Evolutionary conservation across 2,113 vertebrate species (phyloP).

Genomic region (Rana temporaria): DNA sequence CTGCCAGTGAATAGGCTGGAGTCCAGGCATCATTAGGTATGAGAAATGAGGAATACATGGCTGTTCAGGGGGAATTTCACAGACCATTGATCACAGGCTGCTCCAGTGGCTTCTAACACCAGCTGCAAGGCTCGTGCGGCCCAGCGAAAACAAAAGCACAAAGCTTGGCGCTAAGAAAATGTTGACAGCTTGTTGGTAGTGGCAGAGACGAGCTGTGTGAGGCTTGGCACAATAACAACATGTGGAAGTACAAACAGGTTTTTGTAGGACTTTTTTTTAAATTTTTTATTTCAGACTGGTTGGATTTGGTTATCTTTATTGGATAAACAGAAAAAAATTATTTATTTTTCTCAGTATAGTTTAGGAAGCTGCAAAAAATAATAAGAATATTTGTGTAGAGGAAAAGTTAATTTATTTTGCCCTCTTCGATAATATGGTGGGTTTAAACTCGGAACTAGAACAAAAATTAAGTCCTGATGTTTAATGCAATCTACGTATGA

Average conservation of each 20-base stretch:
- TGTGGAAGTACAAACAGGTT: slow-evolving; percentile 12
- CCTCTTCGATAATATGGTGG: too few relatives aligned
- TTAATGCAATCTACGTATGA: too few relatives aligned
- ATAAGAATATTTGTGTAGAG: too few relatives aligned
- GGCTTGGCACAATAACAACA: slow-evolving; percentile 67
- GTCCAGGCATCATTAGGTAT: slow-evolving; percentile 73
- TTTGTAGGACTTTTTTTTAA: neutral
- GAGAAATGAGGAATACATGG: slow-evolving; percentile 77
- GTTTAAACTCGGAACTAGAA: too few relatives aligned
- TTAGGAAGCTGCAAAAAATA: too few relatives aligned
- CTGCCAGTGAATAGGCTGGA: slow-evolving; percentile 77
- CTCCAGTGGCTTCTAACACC: slow-evolving; percentile 79
- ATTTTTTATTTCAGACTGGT: too few relatives aligned
- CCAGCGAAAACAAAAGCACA: slow-evolving; percentile 74
- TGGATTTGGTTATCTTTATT: too few relatives aligned
- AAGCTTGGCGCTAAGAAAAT: slow-evolving; percentile 73
- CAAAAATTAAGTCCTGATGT: too few relatives aligned
- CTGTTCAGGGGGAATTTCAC: slow-evolving; percentile 77
- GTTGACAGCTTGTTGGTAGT: slow-evolving; percentile 84
- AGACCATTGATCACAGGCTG: slow-evolving; percentile 83
- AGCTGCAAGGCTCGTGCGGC: slow-evolving; percentile 83
- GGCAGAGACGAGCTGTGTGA: slow-evolving; percentile 78
- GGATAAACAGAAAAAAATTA: too few relatives aligned
- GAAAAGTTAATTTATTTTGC: too few relatives aligned
- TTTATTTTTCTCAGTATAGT: too few relatives aligned